Conservation (phyloP, 2,888 invertebrate species). For the Glomeris marginata region DNA sequence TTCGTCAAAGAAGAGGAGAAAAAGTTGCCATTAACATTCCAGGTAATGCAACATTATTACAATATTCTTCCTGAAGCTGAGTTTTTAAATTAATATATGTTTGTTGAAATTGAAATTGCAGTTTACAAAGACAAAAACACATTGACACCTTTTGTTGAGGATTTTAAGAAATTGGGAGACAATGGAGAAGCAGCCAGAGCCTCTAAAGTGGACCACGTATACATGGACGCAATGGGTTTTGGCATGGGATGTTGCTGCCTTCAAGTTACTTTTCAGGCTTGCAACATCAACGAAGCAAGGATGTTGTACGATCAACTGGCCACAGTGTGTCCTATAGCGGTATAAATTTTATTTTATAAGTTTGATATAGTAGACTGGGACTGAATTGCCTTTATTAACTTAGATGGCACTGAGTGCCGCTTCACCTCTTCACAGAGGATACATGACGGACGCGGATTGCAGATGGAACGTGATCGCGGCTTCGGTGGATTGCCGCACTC, state of each 20-base stretch:
- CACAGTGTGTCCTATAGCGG: slow-evolving; percentile 92
- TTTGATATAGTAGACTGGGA: slow-evolving; percentile 4
- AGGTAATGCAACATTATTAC: slow-evolving; percentile 39
- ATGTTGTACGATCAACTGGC: slow-evolving; percentile 94
- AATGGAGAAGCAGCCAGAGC: slow-evolving; percentile 45
- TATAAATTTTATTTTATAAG: too few relatives aligned
- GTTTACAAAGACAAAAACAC: slow-evolving; percentile 84
- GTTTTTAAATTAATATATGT: not conserved
- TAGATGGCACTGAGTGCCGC: slow-evolving; percentile 92
- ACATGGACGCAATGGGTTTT: slow-evolving; percentile 99
- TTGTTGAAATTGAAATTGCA: slow-evolving; percentile 26
- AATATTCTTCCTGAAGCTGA: too few relatives aligned
- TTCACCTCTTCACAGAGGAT: slow-evolving; percentile 85
- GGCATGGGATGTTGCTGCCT: slow-evolving; percentile 99
- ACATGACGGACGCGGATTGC: slow-evolving; percentile 88
- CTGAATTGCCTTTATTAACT: slow-evolving; percentile 4
- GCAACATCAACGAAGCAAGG: slow-evolving; percentile 88
- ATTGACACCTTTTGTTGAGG: slow-evolving; percentile 56
- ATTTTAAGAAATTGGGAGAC: slow-evolving; percentile 42
- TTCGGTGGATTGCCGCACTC: slow-evolving; percentile 88
- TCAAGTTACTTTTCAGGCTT: slow-evolving; percentile 91
- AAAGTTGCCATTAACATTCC: slow-evolving; percentile 96
- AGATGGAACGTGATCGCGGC: slow-evolving; percentile 95
- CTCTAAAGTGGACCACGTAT: slow-evolving; percentile 76
- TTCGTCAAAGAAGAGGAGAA: slow-evolving; percentile 75